These are phyloP conservation scores for Falco naumanni DNA, from an alignment of 2,797 vertebrate genomes.

Conservation along the genomic window DNA sequence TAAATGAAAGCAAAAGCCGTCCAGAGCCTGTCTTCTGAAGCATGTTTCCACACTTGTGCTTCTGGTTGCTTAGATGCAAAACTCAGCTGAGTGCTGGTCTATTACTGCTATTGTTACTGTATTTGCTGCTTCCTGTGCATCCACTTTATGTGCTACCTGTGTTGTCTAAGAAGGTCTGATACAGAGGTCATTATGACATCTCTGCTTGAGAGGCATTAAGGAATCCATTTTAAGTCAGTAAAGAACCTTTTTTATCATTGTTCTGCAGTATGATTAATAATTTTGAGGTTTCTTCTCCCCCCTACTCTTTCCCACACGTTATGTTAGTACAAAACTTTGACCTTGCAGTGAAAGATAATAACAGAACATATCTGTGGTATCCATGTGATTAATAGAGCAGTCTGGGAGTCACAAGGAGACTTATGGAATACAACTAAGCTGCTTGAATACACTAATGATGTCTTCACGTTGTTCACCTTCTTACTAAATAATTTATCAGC, in stretches of 20 bases:
- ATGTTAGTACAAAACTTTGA: conserved; percentile 71
- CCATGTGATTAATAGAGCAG: conserved; percentile 76
- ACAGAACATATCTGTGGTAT: conserved; percentile 62
- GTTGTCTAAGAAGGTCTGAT: conserved; percentile 24
- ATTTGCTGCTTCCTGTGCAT: neutral
- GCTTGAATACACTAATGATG: conserved; percentile 67
- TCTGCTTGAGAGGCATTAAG: conserved; percentile 39
- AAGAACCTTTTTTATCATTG: conserved; percentile 53
- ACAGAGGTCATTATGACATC: conserved; percentile 41
- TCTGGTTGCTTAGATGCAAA: neutral
- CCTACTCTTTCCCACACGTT: neutral
- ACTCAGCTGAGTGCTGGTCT: neutral
- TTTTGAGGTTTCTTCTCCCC: conserved; percentile 37
- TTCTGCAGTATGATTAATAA: conserved; percentile 69
- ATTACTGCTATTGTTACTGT: neutral
- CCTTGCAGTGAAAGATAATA: conserved; percentile 76
- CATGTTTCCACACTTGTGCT: neutral
- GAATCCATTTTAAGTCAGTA: conserved; percentile 62
- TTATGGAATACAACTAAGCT: conserved; percentile 72
- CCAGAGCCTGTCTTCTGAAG: neutral
- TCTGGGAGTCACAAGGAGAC: conserved; percentile 52
- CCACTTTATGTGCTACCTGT: neutral
- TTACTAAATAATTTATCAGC: conserved; percentile 86
- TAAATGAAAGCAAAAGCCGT: neutral
- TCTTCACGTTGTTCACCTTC: conserved; percentile 70